Evolutionary conservation across 2,888 invertebrate genomes (phyloP), one percentile per base, ranked within the genome.

Genomic region (Pollenia griseotomentosa): DNA sequence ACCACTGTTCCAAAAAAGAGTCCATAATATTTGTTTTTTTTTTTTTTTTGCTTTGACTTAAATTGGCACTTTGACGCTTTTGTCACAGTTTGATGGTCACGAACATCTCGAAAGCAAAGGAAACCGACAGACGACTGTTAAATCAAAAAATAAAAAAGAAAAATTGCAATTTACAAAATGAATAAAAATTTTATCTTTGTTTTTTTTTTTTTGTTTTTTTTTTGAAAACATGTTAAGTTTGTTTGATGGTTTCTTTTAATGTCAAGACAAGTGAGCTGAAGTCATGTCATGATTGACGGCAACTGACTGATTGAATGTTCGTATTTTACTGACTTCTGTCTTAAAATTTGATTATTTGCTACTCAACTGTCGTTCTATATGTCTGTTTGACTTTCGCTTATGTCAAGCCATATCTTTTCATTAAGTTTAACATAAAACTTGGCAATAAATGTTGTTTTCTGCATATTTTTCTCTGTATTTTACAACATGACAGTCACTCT

Each of bases 21-120:
- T 14, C 12, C 14, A 59, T 33, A 55, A 57, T n/a, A n/a, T n/a
- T n/a, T n/a, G n/a, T n/a, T 1, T 23, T 23, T 23, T 23, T 5
- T 1, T 12, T 66, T 19, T 46, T 46, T 2, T 19, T n/a, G 16
- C n/a, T 46, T 19, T n/a, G 9, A 48, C 8, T 46, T 2, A 70
- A 70, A 70, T 59, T 66, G 75, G 55, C 78, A 71, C 42, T 75
- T 77, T 59, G 51, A 66, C 9, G 65, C 42, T 73, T 66, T 73
- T 83, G 71, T 78, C 42, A 51, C 70, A 51, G 65, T 78, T 75
- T 65, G 46, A 57, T 73, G 63, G 71, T 55, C 78, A 48, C 42
- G 57, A 65, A 63, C 53, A 75, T 46, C 19, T 6, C 33, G 33
- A 51, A 70, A 53, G 42, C 48, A 73, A 80, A 63, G 44, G 51